Base-by-base conservation (phyloP, 92 coral and sea anemone genomes). In the Epizoanthus scotinus region DNA sequence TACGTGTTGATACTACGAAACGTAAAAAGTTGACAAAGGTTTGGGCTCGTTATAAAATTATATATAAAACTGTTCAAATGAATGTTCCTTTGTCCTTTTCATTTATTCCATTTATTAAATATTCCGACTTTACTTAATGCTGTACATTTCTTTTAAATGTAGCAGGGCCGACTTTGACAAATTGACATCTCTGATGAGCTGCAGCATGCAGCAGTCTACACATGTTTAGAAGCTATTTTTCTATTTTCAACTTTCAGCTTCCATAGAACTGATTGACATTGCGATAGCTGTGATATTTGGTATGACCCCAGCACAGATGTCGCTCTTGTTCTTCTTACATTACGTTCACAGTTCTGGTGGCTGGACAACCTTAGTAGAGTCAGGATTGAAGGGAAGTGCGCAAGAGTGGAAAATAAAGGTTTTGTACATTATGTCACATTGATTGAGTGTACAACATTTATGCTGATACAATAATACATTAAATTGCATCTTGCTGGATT, bases 331-430 rank as follows among this genome's bases (percentile, higher is more conserved):
- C 86, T 95, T 95, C 81, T 90, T 95, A 21, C 98, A 95, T 72
- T 93, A 93, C 57, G 59, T 91, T 53, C 89, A 89, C 71, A 85
- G 94, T 66, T 84, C 86, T 66, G 98, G 98, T 44, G 98, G 98
- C 21, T 93, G 91, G 89, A 72, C 68, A 10, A 34, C 70, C 19
- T 52, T 93, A 42, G 82, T 91, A 10, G 95, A 93, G 63, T 78
- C 98, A 49, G 89, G 83, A 24, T 53, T 80, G 42, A 86, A 93
- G 18, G 98, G 98, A 17, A 82, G 97, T 52, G 98, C 98, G n/a
- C 98, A 95, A 71, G 92, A 88, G 67, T 86, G 81, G 88, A 95
- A 84, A 87, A 91, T 95, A 12, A 91, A 95, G 92, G 98, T 93
- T 60, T 24, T 0, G 52, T 47, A 13, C 52, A 47, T 47, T 47